Evolutionary conservation across 1,140 invertebrate species (phyloP).

Genomic region (Asobara japonica): DNA sequence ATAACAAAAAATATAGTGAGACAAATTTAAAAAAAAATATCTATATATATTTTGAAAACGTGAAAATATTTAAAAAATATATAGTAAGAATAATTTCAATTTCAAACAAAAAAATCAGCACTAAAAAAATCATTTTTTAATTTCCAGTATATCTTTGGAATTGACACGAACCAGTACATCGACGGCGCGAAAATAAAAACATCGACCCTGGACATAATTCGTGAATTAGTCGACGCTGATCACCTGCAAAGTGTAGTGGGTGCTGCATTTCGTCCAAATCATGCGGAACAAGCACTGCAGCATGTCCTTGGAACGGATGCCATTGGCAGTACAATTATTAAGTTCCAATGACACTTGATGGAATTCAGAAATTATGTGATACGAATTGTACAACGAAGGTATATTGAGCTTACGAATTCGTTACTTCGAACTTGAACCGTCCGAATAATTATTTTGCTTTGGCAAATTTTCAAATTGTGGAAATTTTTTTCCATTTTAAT

Average conservation of each 20-base stretch:
- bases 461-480: no score
- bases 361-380: not conserved
- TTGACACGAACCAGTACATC: constrained; percentile 57
- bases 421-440: not conserved
- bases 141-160: constrained; percentile 59
- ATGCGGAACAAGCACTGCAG: constrained; percentile 75
- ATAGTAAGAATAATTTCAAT: no score
- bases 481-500: no score
- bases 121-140: constrained; percentile 24
- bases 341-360: constrained; percentile 69
- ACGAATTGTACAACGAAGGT: constrained; percentile 4
- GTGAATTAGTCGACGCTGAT: constrained; percentile 67
- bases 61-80: no score
- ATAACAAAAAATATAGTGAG: no score
- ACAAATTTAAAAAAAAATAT: no score
- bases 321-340: constrained; percentile 79
- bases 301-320: constrained; percentile 74
- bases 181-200: constrained; percentile 65
- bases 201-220: constrained; percentile 64
- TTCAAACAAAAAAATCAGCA: not conserved
- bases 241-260: constrained; percentile 71
- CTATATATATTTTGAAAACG: no score
- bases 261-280: constrained; percentile 73
- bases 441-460: not conserved
- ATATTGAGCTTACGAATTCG: not conserved